These are phyloP conservation scores for Gobio occitaniae DNA, from an alignment of 2,797 vertebrate genomes.

Conservation along the genomic window DNA sequence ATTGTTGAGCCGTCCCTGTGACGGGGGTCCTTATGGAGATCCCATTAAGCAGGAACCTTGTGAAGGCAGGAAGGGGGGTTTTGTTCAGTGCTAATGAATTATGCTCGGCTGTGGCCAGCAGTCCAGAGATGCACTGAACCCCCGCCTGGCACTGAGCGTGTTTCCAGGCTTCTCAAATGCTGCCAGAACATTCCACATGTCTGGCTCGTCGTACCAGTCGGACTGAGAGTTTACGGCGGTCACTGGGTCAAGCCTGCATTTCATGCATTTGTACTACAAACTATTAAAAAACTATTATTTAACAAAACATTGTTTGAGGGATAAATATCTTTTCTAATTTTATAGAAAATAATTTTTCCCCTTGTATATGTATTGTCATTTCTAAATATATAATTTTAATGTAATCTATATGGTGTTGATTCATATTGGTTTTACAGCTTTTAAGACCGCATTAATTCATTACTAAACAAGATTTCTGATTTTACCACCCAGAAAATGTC, in stretches of 20 bases:
- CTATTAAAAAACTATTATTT: not conserved
- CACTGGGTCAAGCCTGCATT: not conserved
- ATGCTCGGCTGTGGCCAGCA: not conserved
- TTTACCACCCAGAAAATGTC: no score
- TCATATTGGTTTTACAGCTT: no score
- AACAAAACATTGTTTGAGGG: not conserved
- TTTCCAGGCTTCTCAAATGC: slow-evolving; percentile 11
- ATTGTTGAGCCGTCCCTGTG: slow-evolving; percentile 9
- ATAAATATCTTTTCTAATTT: not conserved
- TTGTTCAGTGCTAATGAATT: slow-evolving; percentile 47
- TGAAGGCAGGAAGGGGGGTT: not conserved
- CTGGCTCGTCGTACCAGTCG: not conserved
- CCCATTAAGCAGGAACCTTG: slow-evolving; percentile 40
- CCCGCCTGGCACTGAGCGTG: slow-evolving; percentile 19
- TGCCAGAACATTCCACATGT: slow-evolving; percentile 49
- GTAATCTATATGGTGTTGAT: no score
- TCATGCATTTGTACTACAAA: not conserved
- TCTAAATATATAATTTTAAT: no score
- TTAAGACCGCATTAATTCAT: no score
- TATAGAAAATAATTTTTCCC: no score
- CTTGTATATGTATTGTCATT: no score
- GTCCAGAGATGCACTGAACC: slow-evolving; percentile 36
- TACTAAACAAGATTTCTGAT: no score
- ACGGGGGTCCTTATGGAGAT: slow-evolving; percentile 44
- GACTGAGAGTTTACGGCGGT: not conserved